Evolutionary conservation across 2,113 vertebrate species (phyloP), one percentile per base, ranked within the genome.

Genomic region (Mesocricetus auratus): DNA sequence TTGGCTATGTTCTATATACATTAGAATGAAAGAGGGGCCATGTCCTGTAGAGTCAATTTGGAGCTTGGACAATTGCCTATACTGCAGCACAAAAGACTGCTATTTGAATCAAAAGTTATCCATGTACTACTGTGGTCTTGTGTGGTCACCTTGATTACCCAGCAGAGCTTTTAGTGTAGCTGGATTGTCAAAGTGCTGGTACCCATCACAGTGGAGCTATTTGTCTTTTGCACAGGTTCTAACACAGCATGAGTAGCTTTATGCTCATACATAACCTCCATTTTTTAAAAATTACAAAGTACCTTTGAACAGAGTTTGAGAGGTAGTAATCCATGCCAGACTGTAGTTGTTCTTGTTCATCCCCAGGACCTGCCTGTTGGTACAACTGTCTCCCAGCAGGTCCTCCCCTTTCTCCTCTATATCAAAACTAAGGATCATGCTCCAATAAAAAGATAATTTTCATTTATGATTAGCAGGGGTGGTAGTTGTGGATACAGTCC

Each of bases 61-160:
- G 89, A 97, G 89, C 75, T 96, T 60, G 74, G 62, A 77, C 79
- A 19, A 39, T 90, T 98, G 36, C 94, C 77, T 91, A 94, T 0
- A 0, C 12, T 85, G 66, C 71, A 83, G 97, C 95, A 74, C 81
- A 97, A 89, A 47, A 68, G 42, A 91, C 94, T 87, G 36, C 85
- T 96, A 87, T 42, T 31, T 60, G 42, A 58, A 97, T 96, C 92
- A 97, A 95, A 95, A 98, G 86, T 86, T 98, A 97, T 78, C 97
- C 97, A 93, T 88, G 19, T 92, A 85, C 15, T 96, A 97, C 94
- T 95, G 93, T 95, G 95, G 97, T 96, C 96, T 82, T 91, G 56
- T 93, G 90, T 79, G 78, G 66, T 16, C 64, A 19, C 89, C 64
- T 97, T 90, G 95, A 42, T 96, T 97, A 92, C 93, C 87, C 85